phyloP scores from a whole-genome alignment of 2,888 invertebrate species.

The Acronicta alni region DNA sequence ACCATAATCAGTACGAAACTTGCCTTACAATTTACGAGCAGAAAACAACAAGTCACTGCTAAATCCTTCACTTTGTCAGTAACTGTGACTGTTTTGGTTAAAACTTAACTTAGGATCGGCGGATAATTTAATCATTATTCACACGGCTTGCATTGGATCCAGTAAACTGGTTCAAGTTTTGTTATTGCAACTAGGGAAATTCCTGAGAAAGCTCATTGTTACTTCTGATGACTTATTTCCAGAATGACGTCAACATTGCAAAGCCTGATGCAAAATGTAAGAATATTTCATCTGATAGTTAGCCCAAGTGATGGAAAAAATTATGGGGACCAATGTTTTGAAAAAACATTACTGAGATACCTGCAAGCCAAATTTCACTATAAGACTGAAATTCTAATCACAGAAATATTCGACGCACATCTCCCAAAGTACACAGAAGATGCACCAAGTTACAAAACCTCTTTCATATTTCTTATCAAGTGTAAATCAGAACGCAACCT shows the following conservation, averaged over 20 bases:
- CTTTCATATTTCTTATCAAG: constrained; percentile 10
- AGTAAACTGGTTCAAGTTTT: neutral
- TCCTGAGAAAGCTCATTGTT: too few species aligned
- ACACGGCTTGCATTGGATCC: constrained; percentile 29
- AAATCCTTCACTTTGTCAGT: constrained; percentile 26
- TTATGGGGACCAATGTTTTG: too few species aligned
- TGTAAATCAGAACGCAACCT: constrained; percentile 31
- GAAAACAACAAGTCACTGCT: constrained; percentile 17
- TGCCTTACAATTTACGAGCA: constrained; percentile 26
- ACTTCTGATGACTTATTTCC: too few species aligned
- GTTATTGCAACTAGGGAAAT: too few species aligned
- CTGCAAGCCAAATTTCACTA: constrained; percentile 36
- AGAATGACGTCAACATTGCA: too few species aligned
- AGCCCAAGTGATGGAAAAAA: neutral
- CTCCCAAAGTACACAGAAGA: constrained; percentile 17
- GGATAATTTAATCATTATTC: constrained; percentile 59
- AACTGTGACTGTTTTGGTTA: constrained; percentile 47
- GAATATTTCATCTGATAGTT: too few species aligned
- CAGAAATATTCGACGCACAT: constrained; percentile 50
- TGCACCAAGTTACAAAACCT: constrained; percentile 24
- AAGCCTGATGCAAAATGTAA: too few species aligned
- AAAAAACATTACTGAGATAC: constrained; percentile 1
- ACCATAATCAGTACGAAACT: constrained; percentile 7
- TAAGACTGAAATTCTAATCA: constrained; percentile 48
- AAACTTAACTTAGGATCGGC: constrained; percentile 65